Evolutionary conservation across 2,113 vertebrate genomes (phyloP), one percentile per base, ranked within the genome.

Genomic region (Xiphophorus couchianus): DNA sequence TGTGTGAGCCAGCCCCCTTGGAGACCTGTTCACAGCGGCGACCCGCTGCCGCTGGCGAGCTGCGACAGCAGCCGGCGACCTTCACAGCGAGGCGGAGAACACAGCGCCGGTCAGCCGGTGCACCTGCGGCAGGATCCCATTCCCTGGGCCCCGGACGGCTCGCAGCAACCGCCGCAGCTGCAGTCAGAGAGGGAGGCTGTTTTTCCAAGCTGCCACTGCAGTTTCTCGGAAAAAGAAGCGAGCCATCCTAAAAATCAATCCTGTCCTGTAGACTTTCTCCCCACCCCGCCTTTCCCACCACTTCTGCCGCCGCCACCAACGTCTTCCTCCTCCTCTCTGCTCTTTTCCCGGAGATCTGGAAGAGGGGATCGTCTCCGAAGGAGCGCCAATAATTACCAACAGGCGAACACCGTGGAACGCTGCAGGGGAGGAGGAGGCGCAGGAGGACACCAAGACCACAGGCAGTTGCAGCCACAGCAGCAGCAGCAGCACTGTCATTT

Each of bases 191-290:
- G 86, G 78, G 85, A 90, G 89, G 85, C 88, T 79, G 86, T 88
- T 84, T 92, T 91, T 86, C 89, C 91, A 6, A 90, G 89, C 91
- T 93, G 93, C 86, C 91, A 92, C 91, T 93, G 93, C 93, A 91
- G 92, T 82, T 93, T 88, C 90, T 91, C 89, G 66, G 86, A 86
- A 72, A 88, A 91, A 84, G 91, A 93, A 85, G 80, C 81, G 79
- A 92, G 84, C 77, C 60, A 89, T 77, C 80, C 89, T 82, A 78
- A 69, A 73, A 91, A 91, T 13, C 92, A 89, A 83, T 80, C 77
- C 84, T 81, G 81, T 81, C 86, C 82, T 75, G 73, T 74, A 87
- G 80, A 85, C 73, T 78, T 69, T 82, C 84, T 87, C 83, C 78
- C 86, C 93, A 90, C 94, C 91, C 90, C 88, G 78, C 81, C 86